Evolutionary conservation across 2,888 invertebrate species (phyloP), one percentile per base, ranked within the genome.

Genomic region (Tenthredo livida): DNA sequence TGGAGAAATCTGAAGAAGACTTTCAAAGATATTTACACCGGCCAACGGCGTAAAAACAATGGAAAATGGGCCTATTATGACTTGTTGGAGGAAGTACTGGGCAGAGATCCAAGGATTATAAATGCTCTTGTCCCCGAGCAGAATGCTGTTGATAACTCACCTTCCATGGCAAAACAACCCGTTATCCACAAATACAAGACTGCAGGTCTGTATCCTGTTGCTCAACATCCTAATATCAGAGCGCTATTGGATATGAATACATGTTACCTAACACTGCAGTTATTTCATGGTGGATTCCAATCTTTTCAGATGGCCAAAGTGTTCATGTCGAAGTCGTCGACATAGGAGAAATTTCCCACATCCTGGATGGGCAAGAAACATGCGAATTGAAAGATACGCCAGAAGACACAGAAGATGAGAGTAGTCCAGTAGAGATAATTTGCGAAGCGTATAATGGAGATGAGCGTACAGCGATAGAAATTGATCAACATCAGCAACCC

Each of bases 1-100:
- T 87, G 87, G 87, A 84, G 87, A 25, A 87, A 87, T 40, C 43
- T 87, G 47, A 87, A 87, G 58, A 87, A 87, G 43, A 87, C 87
- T 4, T 87, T 87, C 72, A 87, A 87, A 47, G 87, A 87, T 37
- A 87, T 87, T 73, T 87, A 87, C 50, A 82, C 86, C 43, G 87
- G 87, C 5, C 86, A 86, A 50, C 58, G 87, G 9, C 83, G 85
- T 21, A 84, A 84, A 40, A 84, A 85, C 54, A 85, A 85, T 84
- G 84, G 86, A 37, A 85, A 67, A 58, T 87, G 87, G 87, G 84
- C 85, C n/a, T 87, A 85, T 85, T 87, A 86, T n/a, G 80, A 85
- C 21, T 84, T 84, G 37, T 85, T 87, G 50, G 87, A 87, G 70
- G 87, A 47, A 21, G 86, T 87, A 25, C 86, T 87, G 25, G 83